These are phyloP conservation scores for Fregetta grallaria DNA, from an alignment of 2,113 vertebrate genomes.

Conservation along the genomic window DNA sequence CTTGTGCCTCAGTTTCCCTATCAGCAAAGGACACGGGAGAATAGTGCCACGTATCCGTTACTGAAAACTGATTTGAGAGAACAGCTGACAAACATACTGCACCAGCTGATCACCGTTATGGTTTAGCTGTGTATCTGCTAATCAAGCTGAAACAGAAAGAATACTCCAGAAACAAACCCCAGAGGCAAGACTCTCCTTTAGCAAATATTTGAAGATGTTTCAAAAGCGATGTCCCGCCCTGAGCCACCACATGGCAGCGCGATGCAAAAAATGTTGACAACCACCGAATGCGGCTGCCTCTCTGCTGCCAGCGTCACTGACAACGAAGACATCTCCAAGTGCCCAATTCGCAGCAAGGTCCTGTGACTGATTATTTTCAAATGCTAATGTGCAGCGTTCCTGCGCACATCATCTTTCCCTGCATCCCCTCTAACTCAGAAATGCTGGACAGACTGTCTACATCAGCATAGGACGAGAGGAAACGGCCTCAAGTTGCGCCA, in stretches of 20 bases:
- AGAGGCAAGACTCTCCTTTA: background rate
- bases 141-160: background rate
- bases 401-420: background rate
- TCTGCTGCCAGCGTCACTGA: slow-evolving; percentile 27
- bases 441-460: background rate
- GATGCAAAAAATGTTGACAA: background rate
- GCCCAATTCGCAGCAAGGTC: background rate
- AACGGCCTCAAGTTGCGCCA: no score
- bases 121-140: background rate
- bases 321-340: background rate
- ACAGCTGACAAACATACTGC: background rate
- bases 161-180: background rate
- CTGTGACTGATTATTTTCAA: background rate
- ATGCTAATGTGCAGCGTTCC: background rate
- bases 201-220: slow-evolving; percentile 46
- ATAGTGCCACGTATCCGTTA: rapidly evolving
- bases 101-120: rapidly evolving
- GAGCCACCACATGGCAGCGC: background rate
- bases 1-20: background rate
- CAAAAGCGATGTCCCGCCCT: background rate
- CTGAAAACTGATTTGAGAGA: no score
- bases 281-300: background rate
- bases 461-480: background rate
- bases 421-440: background rate
- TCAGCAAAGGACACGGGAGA: background rate